Evolutionary conservation across 1,140 invertebrate genomes (phyloP).

Genomic region (Bombus confusus): DNA sequence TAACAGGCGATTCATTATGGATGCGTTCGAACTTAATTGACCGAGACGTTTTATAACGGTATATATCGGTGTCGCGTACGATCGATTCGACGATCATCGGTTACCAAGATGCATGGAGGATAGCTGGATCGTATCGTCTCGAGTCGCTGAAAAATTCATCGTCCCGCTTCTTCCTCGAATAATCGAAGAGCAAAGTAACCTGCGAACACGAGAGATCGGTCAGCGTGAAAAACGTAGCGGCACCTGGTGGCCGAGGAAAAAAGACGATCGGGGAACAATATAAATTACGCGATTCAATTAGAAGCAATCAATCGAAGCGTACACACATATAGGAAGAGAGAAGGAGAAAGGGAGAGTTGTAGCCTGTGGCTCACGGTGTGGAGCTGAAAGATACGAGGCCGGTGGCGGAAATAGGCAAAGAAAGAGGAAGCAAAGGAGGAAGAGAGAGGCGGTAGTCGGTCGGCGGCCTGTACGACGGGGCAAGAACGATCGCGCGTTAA

Average conservation of each 20-base stretch:
- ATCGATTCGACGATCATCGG: not conserved
- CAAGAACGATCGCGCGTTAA: slow-evolving; percentile 82
- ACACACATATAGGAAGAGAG: not conserved
- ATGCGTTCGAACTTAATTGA: slow-evolving; percentile 16
- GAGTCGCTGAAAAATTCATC: not conserved
- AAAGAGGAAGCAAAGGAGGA: slow-evolving; percentile 34
- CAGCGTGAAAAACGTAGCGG: slow-evolving; percentile 11
- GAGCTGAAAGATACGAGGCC: slow-evolving; percentile 30
- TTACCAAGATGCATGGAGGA: not conserved
- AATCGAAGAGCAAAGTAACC: not conserved
- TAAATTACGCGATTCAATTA: slow-evolving; percentile 79
- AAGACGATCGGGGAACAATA: slow-evolving; percentile 63
- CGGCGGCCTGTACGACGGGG: slow-evolving; percentile 76
- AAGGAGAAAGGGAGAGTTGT: slow-evolving; percentile 7
- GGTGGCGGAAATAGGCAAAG: slow-evolving; percentile 31
- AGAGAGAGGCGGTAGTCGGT: slow-evolving; percentile 63
- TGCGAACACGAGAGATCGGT: not conserved
- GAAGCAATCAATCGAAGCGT: slow-evolving; percentile 76
- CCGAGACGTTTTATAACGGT: not conserved
- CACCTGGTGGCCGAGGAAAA: slow-evolving; percentile 29
- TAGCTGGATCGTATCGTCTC: not conserved
- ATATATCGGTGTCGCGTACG: not conserved
- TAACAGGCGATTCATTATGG: slow-evolving; percentile 17
- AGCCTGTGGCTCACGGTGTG: slow-evolving; percentile 16
- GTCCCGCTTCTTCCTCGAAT: not conserved